Percentiles rank a stretch among this genome's conserved stretches.
phyloP scores from a whole-genome alignment of 2,113 vertebrate species.

The Centrocercus urophasianus region DNA sequence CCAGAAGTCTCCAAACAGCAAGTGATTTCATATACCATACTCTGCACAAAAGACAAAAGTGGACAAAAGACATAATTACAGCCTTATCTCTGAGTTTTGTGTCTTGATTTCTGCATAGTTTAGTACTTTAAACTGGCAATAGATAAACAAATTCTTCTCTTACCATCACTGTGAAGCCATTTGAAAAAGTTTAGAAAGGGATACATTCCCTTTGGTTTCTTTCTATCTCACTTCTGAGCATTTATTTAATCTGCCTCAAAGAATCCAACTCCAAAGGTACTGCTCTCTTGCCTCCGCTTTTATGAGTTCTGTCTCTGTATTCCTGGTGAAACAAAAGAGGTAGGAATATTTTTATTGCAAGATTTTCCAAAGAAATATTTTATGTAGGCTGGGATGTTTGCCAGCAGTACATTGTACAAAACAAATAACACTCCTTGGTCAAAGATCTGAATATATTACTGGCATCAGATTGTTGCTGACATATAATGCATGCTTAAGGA shows the following conservation, averaged over 20 bases:
- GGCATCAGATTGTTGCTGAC: background rate
- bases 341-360: background rate
- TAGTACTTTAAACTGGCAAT: background rate
- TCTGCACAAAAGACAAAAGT: background rate
- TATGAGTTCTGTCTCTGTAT: background rate
- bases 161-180: background rate
- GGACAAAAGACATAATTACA: background rate
- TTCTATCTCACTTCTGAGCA: background rate
- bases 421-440: background rate
- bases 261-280: background rate
- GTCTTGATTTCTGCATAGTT: background rate
- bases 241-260: background rate
- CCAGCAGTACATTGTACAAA: background rate
- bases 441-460: background rate
- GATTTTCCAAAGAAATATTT: background rate
- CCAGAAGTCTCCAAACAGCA: conserved; percentile 21
- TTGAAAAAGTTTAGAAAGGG: background rate
- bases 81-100: background rate
- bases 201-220: background rate
- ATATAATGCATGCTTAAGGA: background rate
- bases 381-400: background rate
- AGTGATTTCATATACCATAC: background rate
- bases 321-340: conserved; percentile 1
- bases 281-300: background rate
- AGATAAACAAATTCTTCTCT: background rate